These are phyloP conservation scores for Parasteatoda tepidariorum DNA, from an alignment of 1,140 invertebrate genomes.

Conservation along the genomic window DNA sequence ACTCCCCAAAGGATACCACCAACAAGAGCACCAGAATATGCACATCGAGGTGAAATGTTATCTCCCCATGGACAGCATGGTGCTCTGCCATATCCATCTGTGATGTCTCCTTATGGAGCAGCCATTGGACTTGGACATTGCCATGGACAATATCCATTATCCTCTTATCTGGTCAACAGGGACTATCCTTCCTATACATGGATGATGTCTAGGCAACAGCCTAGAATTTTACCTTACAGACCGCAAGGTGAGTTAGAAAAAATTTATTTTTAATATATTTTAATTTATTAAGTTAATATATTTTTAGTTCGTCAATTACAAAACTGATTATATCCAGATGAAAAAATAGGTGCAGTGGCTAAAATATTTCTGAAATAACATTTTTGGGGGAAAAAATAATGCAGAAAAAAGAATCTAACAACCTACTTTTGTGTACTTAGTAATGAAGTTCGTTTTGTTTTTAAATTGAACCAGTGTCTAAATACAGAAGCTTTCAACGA, in stretches of 20 bases:
- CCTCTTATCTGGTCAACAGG: conserved; percentile 52
- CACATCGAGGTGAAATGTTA: neutral
- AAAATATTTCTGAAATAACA: too few relatives aligned
- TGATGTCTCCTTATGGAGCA: conserved; percentile 40
- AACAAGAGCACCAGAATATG: conserved; percentile 10
- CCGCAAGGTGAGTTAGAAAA: conserved; percentile 24
- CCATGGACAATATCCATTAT: conserved; percentile 38
- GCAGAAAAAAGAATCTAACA: too few relatives aligned
- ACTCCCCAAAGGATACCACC: conserved; percentile 15
- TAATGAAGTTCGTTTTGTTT: too few relatives aligned
- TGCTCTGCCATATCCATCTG: conserved; percentile 34
- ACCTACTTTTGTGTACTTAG: too few relatives aligned
- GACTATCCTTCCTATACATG: conserved; percentile 38
- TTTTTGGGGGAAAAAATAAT: too few relatives aligned
- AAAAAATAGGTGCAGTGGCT: too few relatives aligned
- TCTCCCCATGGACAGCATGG: neutral
- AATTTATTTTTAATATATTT: neutral
- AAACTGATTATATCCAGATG: too few relatives aligned
- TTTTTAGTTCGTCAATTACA: too few relatives aligned
- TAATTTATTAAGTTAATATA: neutral
- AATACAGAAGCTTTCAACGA: too few relatives aligned
- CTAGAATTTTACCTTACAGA: conserved; percentile 45
- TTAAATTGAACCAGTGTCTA: too few relatives aligned
- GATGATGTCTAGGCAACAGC: conserved; percentile 46
- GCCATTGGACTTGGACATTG: conserved; percentile 33